Evolutionary conservation across 2,113 vertebrate genomes (phyloP).

Genomic region (Neogale vison): DNA sequence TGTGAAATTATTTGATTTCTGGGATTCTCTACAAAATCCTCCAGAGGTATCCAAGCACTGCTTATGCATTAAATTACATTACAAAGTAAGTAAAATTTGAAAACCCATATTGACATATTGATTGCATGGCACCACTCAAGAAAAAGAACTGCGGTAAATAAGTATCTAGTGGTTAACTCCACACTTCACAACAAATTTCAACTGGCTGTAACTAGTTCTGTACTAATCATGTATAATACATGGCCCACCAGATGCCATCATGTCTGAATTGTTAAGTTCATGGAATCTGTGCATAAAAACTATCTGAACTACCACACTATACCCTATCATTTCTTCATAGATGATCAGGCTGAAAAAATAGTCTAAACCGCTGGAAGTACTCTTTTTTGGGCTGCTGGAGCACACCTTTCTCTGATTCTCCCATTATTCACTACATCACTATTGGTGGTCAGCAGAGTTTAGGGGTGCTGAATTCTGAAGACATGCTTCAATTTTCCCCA

Average conservation of each 20-base stretch:
- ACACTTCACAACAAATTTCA: slow-evolving; percentile 22
- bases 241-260: neutral
- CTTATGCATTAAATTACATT: slow-evolving; percentile 11
- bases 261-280: neutral
- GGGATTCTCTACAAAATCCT: neutral
- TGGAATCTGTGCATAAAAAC: neutral
- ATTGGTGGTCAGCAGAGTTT: neutral
- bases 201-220: neutral
- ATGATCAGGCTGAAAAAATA: neutral
- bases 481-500: neutral
- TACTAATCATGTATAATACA: neutral
- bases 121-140: neutral
- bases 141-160: neutral
- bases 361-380: neutral
- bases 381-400: neutral
- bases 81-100: neutral
- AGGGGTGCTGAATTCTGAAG: neutral
- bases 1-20: slow-evolving; percentile 35
- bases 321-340: neutral
- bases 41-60: neutral
- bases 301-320: neutral
- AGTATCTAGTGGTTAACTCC: neutral
- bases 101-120: neutral
- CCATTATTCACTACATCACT: neutral
- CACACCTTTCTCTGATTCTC: neutral